Evolutionary conservation across 2,888 invertebrate genomes (phyloP).

Genomic region (Uropetala carovei): DNA sequence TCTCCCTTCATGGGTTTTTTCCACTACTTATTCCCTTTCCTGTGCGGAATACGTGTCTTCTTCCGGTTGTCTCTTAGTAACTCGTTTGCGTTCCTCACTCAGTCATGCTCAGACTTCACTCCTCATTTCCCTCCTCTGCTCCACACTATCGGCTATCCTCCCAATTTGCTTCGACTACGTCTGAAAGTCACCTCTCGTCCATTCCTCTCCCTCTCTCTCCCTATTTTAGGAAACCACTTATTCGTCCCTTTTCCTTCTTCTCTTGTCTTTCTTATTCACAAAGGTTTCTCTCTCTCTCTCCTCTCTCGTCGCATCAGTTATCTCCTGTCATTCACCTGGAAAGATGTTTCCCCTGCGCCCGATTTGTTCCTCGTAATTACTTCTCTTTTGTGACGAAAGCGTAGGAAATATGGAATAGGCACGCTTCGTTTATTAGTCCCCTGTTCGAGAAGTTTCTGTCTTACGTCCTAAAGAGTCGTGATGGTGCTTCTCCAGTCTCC

Average conservation of each 20-base stretch:
- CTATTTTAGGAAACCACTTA: constrained; percentile 3
- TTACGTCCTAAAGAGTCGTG: too few relatives aligned
- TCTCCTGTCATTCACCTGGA: constrained; percentile 8
- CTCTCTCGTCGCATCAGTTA: neutral
- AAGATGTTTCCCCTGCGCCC: constrained; percentile 14
- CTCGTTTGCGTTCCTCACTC: neutral
- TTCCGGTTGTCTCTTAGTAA: neutral
- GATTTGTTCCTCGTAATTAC: neutral
- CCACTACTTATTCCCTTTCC: neutral
- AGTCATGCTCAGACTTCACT: neutral
- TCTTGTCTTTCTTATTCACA: neutral
- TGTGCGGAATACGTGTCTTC: neutral
- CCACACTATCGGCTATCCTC: constrained; percentile 70
- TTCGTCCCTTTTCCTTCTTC: neutral
- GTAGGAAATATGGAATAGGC: too few relatives aligned
- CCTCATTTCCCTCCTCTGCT: constrained; percentile 69
- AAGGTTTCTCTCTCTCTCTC: neutral
- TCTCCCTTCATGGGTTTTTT: too few relatives aligned
- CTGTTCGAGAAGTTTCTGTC: too few relatives aligned
- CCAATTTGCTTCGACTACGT: constrained; percentile 69
- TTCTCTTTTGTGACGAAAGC: constrained; percentile 13
- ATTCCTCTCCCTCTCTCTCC: constrained; percentile 50
- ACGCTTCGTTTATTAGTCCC: too few relatives aligned
- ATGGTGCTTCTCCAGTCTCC: too few relatives aligned
- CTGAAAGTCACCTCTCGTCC: constrained; percentile 37